These are phyloP conservation scores for Lycocorax pyrrhopterus DNA, from an alignment of 2,113 vertebrate genomes.

Conservation along the genomic window DNA sequence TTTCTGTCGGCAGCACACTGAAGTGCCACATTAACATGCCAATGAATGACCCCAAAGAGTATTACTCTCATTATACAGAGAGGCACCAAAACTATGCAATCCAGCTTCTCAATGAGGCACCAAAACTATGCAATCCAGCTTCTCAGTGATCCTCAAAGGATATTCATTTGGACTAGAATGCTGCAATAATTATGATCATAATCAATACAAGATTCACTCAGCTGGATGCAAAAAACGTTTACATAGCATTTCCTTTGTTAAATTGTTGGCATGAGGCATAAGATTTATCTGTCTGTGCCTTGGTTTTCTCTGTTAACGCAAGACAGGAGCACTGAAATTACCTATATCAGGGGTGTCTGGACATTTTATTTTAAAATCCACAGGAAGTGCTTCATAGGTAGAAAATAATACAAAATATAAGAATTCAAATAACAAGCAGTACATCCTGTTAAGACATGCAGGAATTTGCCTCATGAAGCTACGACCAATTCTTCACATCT, in stretches of 20 bases:
- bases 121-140: background rate
- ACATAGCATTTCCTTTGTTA: background rate
- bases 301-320: background rate
- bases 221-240: background rate
- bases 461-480: background rate
- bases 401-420: background rate
- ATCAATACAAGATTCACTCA: background rate
- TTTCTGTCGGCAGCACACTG: background rate
- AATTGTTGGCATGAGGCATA: background rate
- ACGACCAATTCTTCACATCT: background rate
- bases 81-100: background rate
- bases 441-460: background rate
- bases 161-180: background rate
- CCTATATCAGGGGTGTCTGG: background rate
- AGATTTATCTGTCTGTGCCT: background rate
- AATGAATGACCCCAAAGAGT: background rate
- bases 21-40: background rate
- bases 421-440: background rate
- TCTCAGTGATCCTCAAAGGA: background rate
- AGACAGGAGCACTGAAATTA: background rate
- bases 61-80: background rate
- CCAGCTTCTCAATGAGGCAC: background rate
- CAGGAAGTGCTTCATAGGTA: background rate
- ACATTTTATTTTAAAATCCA: background rate
- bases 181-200: background rate